These are phyloP conservation scores for Ectobius pallidus DNA, from an alignment of 2,888 invertebrate species.

Conservation along the genomic window DNA sequence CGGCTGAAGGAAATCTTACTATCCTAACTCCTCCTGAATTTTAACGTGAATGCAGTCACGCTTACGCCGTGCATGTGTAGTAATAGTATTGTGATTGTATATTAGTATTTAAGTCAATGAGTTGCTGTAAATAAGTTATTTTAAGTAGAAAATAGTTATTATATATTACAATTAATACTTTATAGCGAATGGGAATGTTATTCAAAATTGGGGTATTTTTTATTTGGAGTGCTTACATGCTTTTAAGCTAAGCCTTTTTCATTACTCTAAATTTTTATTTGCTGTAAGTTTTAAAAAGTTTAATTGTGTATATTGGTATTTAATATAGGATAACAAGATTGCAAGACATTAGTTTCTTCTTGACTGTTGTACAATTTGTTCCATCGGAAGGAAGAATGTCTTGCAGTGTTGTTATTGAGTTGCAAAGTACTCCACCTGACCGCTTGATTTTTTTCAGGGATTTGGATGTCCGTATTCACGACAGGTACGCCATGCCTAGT, in stretches of 20 bases:
- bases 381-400: constrained; percentile 1
- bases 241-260: constrained; percentile 10
- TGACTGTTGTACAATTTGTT: neutral
- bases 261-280: constrained; percentile 14
- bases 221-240: constrained; percentile 24
- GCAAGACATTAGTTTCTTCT: constrained; percentile 15
- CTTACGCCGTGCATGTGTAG: constrained; percentile 29
- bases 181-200: constrained; percentile 15
- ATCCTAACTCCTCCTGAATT: constrained; percentile 26
- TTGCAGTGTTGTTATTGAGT: constrained; percentile 27
- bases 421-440: constrained; percentile 31
- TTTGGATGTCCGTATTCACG: constrained; percentile 44
- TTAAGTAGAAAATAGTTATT: neutral
- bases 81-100: constrained; percentile 19
- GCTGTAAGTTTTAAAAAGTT: constrained; percentile 16
- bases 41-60: constrained; percentile 27
- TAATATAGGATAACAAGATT: constrained; percentile 26
- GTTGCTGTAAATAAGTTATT: neutral
- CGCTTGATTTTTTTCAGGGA: constrained; percentile 42
- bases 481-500: constrained; percentile 40
- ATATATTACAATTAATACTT: neutral
- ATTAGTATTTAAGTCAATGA: constrained; percentile 8
- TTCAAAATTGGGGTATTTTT: constrained; percentile 14
- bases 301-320: constrained; percentile 16
- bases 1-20: constrained; percentile 7